Evolutionary conservation across 1,140 invertebrate species (phyloP), one percentile per base, ranked within the genome.

Genomic region (Paralvinella palmiformis): DNA sequence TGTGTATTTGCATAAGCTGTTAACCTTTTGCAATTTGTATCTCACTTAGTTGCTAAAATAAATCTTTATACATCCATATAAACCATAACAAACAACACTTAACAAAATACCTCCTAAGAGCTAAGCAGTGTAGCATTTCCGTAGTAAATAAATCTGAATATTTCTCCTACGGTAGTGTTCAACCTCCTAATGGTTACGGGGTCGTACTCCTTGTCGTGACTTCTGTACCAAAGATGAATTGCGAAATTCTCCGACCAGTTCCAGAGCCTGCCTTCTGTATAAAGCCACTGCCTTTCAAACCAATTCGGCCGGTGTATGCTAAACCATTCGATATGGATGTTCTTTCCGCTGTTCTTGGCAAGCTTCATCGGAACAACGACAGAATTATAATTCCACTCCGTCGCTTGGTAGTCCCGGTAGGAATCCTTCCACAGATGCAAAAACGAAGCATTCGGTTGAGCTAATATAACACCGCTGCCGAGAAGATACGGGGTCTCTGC

Each of bases 161-260:
- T 32, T 37, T 66, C 64, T 17, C 57, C 64, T 13, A 62, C 50
- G n/a, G 64, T 66, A 13, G 45, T 66, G 45, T 66, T 62, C 64
- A 61, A 32, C 5, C 5, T 56, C 22, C 59, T 29, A 37, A 66
- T 62, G 59, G 24, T 37, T 27, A n/a, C 29, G 27, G 59, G 50
- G 20, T 53, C 36, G 50, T 66, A 56, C 6, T 66, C 64, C 35
- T 31, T 33, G 48, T 56, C 45, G 41, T 57, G 59, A 6, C 44
- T 29, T 2, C 64, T 27, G 36, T 66, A 66, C 64, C 64, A 66
- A 59, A 66, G 50, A 33, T 66, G 64, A 6, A 66, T 56, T 50
- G 64, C 64, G 50, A 50, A 62, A 37, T 66, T 66, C 13, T 53
- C 33, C 2, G 37, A 24, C 64, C 64, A 66, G 58, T 66, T 59